Evolutionary conservation across 2,797 vertebrate genomes (phyloP).

Genomic region (Lycodopsis pacificus): DNA sequence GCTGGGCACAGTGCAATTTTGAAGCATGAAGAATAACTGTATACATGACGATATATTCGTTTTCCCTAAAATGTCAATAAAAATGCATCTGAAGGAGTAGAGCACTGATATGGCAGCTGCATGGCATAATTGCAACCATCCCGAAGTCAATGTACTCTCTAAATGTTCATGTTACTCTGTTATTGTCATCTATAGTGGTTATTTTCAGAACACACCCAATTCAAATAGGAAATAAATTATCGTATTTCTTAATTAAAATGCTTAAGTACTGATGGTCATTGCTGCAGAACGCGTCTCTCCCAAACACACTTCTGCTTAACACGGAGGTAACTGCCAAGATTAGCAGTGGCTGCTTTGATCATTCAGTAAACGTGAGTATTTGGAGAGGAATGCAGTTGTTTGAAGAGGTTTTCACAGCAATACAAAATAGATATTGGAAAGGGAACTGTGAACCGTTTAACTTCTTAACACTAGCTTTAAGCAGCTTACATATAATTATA

Average conservation of each 20-base stretch:
- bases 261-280: not conserved
- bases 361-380: no score
- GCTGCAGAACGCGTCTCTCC: not conserved
- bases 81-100: not conserved
- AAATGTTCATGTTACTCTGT: not conserved
- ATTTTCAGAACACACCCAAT: not conserved
- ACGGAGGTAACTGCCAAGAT: no score
- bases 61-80: not conserved
- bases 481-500: no score
- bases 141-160: not conserved
- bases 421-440: no score
- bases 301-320: no score
- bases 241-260: not conserved
- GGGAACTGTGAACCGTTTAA: no score
- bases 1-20: not conserved
- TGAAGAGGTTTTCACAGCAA: no score
- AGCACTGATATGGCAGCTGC: no score
- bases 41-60: not conserved
- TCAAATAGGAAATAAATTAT: not conserved
- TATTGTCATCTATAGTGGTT: not conserved
- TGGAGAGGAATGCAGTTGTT: no score
- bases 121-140: not conserved
- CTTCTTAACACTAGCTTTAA: no score
- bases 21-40: not conserved
- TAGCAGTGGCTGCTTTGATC: no score